These are phyloP conservation scores for Monopis laevigella DNA, from an alignment of 2,888 invertebrate genomes.

Conservation along the genomic window DNA sequence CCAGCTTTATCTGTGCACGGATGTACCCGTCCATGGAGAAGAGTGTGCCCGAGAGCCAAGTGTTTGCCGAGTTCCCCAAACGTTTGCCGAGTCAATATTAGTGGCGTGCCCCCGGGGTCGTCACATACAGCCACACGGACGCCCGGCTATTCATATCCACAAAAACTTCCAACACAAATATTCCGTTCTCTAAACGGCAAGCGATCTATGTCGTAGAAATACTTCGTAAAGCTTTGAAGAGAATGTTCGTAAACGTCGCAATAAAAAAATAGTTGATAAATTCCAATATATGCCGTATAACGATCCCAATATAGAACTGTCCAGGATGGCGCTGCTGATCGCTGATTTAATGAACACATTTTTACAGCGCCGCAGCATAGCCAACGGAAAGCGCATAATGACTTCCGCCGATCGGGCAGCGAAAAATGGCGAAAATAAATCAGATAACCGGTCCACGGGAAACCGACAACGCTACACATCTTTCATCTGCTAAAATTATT, in stretches of 20 bases:
- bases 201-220: too few species aligned
- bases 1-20: conserved; percentile 34
- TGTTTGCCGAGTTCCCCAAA: conserved; percentile 48
- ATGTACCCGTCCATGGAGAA: conserved; percentile 31
- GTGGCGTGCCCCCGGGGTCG: conserved; percentile 33
- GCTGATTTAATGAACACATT: conserved; percentile 59
- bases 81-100: conserved; percentile 58
- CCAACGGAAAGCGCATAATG: conserved; percentile 61
- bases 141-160: neutral
- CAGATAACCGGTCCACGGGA: conserved; percentile 15
- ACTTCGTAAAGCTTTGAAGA: too few species aligned
- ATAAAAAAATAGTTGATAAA: neutral
- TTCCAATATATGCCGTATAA: conserved; percentile 16
- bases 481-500: too few species aligned
- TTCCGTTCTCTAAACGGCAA: too few species aligned
- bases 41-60: conserved; percentile 39
- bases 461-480: too few species aligned
- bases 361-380: conserved; percentile 49
- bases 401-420: conserved; percentile 50
- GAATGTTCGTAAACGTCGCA: neutral
- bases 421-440: conserved; percentile 54
- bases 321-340: conserved; percentile 33
- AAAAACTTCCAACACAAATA: conserved; percentile 2
- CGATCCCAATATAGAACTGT: conserved; percentile 29
- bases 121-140: conserved; percentile 1